Evolutionary conservation across 2,888 invertebrate species (phyloP), one percentile per base, ranked within the genome.

Genomic region (Dioctria rufipes): DNA sequence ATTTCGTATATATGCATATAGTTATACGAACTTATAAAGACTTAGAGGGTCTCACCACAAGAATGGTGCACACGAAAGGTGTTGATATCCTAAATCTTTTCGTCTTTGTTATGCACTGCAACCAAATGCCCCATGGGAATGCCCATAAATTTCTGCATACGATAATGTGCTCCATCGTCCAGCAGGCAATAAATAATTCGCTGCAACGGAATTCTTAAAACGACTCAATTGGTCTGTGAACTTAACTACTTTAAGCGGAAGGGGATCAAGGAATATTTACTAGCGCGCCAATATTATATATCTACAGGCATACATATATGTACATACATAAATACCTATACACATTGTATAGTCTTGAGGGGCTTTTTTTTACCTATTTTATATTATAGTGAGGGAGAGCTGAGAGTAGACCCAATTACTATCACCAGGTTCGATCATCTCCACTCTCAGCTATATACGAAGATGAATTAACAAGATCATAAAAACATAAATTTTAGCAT

Each of bases 61-160:
- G 51, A 51, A 66, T 11, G 40, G 51, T 25, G 66, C 66, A 25
- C 25, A 66, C 51, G 66, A 78, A 78, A 78, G 66, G 78, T 78
- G 78, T 66, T 78, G 78, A 78, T 78, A 78, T 78, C 66, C 78
- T 78, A 66, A 78, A 78, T 78, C 78, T 78, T 78, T 5, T 40
- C 9, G 65, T 51, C 78, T 73, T 73, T 73, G 73, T 73, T 73
- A 73, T 73, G 73, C 58, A 58, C 58, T 73, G 60, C 73, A 54
- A 58, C 54, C 73, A 73, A 73, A 73, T 73, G 77, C 63, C 78
- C 54, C 66, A 79, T 79, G 78, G 78, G 78, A 79, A 79, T 79
- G 67, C 78, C 58, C 78, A 79, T 79, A 79, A 79, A 79, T 79
- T 79, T 67, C 58, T 66, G 67, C 43, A 79, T 79, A 66, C 66